Conservation (phyloP, 92 coral and sea anemone genomes). For the Heliopora coerulea region DNA sequence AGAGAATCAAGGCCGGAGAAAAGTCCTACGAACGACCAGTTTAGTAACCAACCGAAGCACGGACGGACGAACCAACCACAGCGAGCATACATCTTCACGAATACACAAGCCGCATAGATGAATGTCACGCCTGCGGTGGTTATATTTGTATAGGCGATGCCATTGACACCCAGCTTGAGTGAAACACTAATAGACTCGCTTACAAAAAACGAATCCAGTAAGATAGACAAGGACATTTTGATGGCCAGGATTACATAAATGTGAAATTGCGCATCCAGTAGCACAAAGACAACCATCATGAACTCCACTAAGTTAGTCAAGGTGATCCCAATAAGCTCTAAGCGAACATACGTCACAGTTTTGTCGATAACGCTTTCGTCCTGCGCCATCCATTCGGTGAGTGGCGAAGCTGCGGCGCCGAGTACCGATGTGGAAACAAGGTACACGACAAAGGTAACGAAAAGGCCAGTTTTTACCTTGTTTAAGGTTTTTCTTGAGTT, state of each 20-base stretch:
- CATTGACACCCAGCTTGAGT: slow-evolving; percentile 37
- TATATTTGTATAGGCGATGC: slow-evolving; percentile 37
- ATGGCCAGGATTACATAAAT: slow-evolving; percentile 21
- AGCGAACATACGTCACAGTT: slow-evolving; percentile 27
- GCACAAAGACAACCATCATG: slow-evolving; percentile 34
- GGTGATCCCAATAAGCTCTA: slow-evolving; percentile 23
- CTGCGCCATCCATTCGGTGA: slow-evolving; percentile 34
- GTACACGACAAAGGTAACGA: slow-evolving; percentile 11
- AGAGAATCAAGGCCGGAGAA: slow-evolving; percentile 39
- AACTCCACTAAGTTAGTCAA: slow-evolving; percentile 22
- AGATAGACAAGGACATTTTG: slow-evolving; percentile 29
- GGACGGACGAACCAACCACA: slow-evolving; percentile 10
- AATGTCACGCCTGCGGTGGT: slow-evolving; percentile 23
- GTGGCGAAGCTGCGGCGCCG: slow-evolving; percentile 37
- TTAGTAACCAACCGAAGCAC: slow-evolving; percentile 25
- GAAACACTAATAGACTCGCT: slow-evolving; percentile 38
- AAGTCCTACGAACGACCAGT: slow-evolving; percentile 30
- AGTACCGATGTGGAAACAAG: slow-evolving; percentile 15
- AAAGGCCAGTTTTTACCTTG: slow-evolving; percentile 19
- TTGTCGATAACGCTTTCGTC: slow-evolving; percentile 20
- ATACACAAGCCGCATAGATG: too few species aligned
- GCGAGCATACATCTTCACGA: too few species aligned
- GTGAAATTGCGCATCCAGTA: slow-evolving; percentile 24
- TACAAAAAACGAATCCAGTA: slow-evolving; percentile 31
- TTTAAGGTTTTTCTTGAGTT: slow-evolving; percentile 23